A percentile compares a stretch with the other conserved stretches of the same genome.
These are phyloP conservation scores for Nomada lathburiana DNA, from an alignment of 2,888 invertebrate genomes.

Conservation along the genomic window DNA sequence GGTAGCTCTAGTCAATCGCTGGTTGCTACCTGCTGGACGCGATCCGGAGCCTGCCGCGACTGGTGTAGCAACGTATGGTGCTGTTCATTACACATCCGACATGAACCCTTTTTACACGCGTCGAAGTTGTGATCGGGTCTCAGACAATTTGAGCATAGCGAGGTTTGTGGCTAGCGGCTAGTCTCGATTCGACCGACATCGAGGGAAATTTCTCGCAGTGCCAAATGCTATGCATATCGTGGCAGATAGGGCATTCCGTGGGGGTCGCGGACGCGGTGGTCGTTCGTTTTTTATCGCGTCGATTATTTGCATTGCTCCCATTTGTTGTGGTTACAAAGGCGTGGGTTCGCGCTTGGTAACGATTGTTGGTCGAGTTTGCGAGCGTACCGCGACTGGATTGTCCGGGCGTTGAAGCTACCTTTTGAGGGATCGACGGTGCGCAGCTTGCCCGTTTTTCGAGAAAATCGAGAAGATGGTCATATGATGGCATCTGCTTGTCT, in stretches of 20 bases:
- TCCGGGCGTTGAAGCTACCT: no score
- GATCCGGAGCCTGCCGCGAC: neutral
- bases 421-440: neutral
- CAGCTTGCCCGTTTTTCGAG: neutral
- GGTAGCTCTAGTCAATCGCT: neutral
- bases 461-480: neutral
- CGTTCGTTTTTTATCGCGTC: neutral
- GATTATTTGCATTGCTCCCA: neutral
- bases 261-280: neutral
- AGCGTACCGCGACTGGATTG: neutral
- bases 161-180: neutral
- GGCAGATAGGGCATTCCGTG: neutral
- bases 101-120: neutral
- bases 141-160: neutral
- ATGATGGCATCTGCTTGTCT: neutral
- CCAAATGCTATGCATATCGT: neutral
- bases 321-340: neutral
- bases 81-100: neutral
- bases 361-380: neutral
- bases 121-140: neutral
- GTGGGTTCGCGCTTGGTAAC: neutral
- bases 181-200: no score
- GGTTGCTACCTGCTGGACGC: neutral
- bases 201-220: no score
- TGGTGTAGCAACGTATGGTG: neutral